Evolutionary conservation across 2,113 vertebrate species (phyloP).

Genomic region (Saimiri boliviensis): DNA sequence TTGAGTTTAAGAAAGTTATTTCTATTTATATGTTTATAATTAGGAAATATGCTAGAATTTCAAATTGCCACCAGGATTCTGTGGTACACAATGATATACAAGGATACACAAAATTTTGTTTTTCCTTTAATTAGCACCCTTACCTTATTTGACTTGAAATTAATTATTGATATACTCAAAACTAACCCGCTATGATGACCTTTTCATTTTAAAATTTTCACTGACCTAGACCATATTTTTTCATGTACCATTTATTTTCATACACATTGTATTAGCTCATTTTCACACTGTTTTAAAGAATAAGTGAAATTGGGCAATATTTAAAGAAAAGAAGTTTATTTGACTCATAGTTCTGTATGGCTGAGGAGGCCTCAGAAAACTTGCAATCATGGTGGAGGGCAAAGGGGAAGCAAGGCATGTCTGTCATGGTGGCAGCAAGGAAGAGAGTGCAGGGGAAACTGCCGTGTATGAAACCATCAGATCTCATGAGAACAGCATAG

Average conservation of each 20-base stretch:
- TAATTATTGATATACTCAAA: neutral
- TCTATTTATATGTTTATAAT: neutral
- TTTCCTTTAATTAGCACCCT: neutral
- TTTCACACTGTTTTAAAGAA: too few species aligned
- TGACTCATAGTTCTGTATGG: too few species aligned
- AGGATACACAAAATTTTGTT: neutral
- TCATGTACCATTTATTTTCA: neutral
- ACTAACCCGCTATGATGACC: neutral
- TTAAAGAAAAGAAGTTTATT: too few species aligned
- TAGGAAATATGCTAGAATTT: neutral
- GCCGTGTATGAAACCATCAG: too few species aligned
- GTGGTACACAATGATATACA: neutral
- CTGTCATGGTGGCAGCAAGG: too few species aligned
- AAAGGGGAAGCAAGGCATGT: too few species aligned
- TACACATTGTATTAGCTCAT: neutral
- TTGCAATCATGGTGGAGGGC: too few species aligned
- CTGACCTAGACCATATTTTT: neutral
- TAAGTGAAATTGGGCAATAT: too few species aligned
- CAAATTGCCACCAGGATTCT: neutral
- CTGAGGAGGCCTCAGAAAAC: too few species aligned
- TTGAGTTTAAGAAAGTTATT: neutral
- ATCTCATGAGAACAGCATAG: too few species aligned
- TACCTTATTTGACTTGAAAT: neutral
- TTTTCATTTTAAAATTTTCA: neutral
- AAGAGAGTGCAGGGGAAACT: too few species aligned